Conservation (phyloP, 2,113 vertebrate genomes). For the Megaptera novaeangliae region DNA sequence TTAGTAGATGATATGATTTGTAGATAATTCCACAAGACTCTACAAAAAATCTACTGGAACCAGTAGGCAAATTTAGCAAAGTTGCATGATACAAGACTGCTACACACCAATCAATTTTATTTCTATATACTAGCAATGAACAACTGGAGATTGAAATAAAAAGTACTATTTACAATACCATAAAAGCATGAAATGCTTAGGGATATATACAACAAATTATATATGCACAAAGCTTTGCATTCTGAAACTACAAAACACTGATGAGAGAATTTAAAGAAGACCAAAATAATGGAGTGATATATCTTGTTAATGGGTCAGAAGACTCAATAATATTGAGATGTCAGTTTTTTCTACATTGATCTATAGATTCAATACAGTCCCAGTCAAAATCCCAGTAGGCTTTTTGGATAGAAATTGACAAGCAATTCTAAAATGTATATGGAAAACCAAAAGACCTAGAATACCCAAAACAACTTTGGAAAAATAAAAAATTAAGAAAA, state of each 20-base stretch:
- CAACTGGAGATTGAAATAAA: background rate
- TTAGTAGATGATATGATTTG: background rate
- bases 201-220: too few relatives aligned
- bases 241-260: background rate
- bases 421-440: too few relatives aligned
- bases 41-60: background rate
- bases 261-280: background rate
- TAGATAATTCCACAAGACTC: background rate
- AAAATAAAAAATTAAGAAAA: background rate
- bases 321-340: too few relatives aligned
- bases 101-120: background rate
- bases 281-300: too few relatives aligned
- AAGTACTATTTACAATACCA: background rate
- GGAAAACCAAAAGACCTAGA: background rate
- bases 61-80: background rate
- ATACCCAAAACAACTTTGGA: background rate
- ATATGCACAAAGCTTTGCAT: background rate
- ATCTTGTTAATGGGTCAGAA: too few relatives aligned
- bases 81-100: background rate
- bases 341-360: background rate
- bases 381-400: too few relatives aligned
- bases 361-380: too few relatives aligned
- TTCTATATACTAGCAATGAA: background rate
- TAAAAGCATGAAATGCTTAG: background rate
- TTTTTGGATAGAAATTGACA: too few relatives aligned